Evolutionary conservation across 2,797 vertebrate species (phyloP).

Genomic region (Thalassophryne amazonica): DNA sequence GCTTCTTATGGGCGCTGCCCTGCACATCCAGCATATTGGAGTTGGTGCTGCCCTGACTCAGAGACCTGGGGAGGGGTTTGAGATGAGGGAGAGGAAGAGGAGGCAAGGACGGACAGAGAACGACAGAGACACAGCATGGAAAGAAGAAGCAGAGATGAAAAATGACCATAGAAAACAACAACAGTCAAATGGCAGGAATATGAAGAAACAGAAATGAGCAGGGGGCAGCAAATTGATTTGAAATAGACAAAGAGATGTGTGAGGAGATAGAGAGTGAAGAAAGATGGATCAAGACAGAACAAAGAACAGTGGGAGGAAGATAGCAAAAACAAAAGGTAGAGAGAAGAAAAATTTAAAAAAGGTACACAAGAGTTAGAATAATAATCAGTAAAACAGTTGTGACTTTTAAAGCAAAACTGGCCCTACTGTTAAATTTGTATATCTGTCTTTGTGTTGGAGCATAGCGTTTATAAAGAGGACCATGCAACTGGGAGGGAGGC

Average conservation of each 20-base stretch:
- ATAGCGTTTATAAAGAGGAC: slow-evolving; percentile 51
- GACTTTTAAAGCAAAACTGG: slow-evolving; percentile 1
- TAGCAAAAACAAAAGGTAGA: not conserved
- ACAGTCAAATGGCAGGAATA: not conserved
- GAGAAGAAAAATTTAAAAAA: slow-evolving; percentile 8
- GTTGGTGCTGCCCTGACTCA: slow-evolving; percentile 97
- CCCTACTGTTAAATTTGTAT: slow-evolving; percentile 13
- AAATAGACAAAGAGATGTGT: too few relatives aligned
- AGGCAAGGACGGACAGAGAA: not conserved
- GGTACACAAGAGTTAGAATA: slow-evolving; percentile 11
- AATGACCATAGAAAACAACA: not conserved
- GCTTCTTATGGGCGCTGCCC: slow-evolving; percentile 90
- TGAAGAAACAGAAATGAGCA: too few relatives aligned
- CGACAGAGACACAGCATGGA: not conserved
- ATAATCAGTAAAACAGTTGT: not conserved
- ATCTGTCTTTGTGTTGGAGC: slow-evolving; percentile 27
- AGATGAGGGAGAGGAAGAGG: not conserved
- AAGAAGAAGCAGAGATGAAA: not conserved
- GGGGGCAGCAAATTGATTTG: not conserved
- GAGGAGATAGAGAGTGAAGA: too few relatives aligned
- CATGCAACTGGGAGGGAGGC: slow-evolving; percentile 64
- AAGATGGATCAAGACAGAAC: too few relatives aligned
- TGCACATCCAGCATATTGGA: slow-evolving; percentile 98
- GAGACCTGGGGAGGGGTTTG: slow-evolving; percentile 75
- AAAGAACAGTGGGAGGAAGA: not conserved